phyloP scores from a whole-genome alignment of 2,113 vertebrate genomes.

The Perca schrenkii region DNA sequence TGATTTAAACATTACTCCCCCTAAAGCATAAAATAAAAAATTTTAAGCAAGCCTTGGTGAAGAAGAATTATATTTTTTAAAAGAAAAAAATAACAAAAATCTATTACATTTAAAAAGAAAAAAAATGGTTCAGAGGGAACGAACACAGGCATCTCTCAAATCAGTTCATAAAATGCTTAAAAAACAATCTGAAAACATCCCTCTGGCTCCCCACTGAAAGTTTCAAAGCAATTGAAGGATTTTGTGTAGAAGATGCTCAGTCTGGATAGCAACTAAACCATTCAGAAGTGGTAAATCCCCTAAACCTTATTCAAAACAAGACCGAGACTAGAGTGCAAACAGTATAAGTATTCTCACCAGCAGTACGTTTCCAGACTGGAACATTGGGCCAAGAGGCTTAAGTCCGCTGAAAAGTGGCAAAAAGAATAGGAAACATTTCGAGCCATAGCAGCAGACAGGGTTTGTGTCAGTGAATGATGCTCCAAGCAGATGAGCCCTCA shows the following conservation, averaged over 20 bases:
- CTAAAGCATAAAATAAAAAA: not conserved
- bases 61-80: not conserved
- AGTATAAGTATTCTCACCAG: slow-evolving; percentile 28
- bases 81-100: too few relatives aligned
- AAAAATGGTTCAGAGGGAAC: not conserved
- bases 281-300: slow-evolving; percentile 58
- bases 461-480: slow-evolving; percentile 15
- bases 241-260: slow-evolving; percentile 9
- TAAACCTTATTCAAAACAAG: slow-evolving; percentile 62
- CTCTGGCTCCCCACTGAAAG: slow-evolving; percentile 1
- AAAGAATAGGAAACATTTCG: slow-evolving; percentile 32
- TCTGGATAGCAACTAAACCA: slow-evolving; percentile 25
- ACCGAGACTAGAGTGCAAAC: slow-evolving; percentile 39
- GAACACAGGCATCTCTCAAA: not conserved
- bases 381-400: slow-evolving; percentile 60
- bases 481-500: slow-evolving; percentile 1
- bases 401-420: slow-evolving; percentile 52
- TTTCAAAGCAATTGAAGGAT: slow-evolving; percentile 15
- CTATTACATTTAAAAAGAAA: too few relatives aligned
- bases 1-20: slow-evolving; percentile 3
- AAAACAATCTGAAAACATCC: not conserved
- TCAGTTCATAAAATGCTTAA: slow-evolving; percentile 18
- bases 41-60: not conserved
- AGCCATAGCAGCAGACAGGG: slow-evolving; percentile 10
- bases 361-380: slow-evolving; percentile 55